Evolutionary conservation across 2,797 vertebrate species (phyloP).

Genomic region (Sebastes matsubarae): DNA sequence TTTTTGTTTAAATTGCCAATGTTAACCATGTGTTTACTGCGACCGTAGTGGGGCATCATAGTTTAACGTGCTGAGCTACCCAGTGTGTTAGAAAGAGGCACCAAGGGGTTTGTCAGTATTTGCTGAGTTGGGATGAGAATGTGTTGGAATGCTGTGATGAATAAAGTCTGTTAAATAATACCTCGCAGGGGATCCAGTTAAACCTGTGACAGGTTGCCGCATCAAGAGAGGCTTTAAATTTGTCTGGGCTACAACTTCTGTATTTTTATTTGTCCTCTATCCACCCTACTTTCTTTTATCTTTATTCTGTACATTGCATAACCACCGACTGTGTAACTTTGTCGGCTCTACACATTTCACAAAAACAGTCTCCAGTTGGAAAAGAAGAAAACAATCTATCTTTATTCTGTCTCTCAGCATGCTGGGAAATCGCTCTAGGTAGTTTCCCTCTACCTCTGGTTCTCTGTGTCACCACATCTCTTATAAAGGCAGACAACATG

Average conservation of each 20-base stretch:
- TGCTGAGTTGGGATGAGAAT: background rate
- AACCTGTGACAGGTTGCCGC: background rate
- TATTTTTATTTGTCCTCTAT: background rate
- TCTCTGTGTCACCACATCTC: background rate
- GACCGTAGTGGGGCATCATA: too few species aligned
- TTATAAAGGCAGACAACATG: background rate
- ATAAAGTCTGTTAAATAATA: background rate
- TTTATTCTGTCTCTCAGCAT: background rate
- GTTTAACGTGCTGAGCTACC: too few species aligned
- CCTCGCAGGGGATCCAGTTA: background rate
- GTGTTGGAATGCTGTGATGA: background rate
- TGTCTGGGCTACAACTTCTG: background rate
- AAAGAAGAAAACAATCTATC: slow-evolving; percentile 15
- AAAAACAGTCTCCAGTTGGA: background rate
- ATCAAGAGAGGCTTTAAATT: background rate
- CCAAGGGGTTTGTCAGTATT: background rate
- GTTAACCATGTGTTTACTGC: too few species aligned
- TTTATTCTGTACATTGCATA: background rate
- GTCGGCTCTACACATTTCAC: background rate
- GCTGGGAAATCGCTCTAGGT: slow-evolving; percentile 8
- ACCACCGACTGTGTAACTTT: background rate
- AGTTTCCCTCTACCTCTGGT: slow-evolving; percentile 17
- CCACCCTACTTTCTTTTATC: background rate
- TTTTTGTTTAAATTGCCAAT: too few species aligned
- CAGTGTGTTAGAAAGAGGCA: too few species aligned